Evolutionary conservation across 2,888 invertebrate genomes (phyloP).

Genomic region (Diarsia mendica): DNA sequence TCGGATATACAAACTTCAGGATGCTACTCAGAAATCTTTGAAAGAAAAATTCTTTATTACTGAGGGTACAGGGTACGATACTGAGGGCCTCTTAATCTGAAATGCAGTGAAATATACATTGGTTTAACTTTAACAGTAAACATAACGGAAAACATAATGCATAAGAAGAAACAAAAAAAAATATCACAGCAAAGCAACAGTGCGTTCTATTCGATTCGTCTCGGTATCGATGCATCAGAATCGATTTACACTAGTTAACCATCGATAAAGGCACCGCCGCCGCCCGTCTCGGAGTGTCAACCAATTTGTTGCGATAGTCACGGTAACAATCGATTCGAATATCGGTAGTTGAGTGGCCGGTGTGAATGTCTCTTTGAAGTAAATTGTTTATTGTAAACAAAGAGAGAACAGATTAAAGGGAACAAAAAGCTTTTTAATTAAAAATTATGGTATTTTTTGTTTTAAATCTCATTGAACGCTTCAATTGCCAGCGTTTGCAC

Average conservation of each 20-base stretch:
- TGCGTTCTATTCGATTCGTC: conserved; percentile 65
- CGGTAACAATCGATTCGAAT: conserved; percentile 72
- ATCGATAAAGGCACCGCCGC: conserved; percentile 77
- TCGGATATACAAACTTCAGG: not conserved
- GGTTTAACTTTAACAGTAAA: not conserved
- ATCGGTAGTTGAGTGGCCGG: conserved; percentile 59
- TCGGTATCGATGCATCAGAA: conserved; percentile 76
- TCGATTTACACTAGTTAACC: conserved; percentile 80
- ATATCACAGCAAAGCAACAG: conserved; percentile 29
- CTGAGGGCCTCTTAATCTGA: too few species aligned
- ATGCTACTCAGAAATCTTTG: not conserved
- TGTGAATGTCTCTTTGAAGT: conserved; percentile 48
- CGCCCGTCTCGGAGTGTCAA: conserved; percentile 71
- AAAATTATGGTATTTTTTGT: not conserved
- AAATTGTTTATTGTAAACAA: conserved; percentile 26
- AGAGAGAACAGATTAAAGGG: not conserved
- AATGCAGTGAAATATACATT: not conserved
- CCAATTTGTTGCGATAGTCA: conserved; percentile 78
- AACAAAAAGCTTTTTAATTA: not conserved
- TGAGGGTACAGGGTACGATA: too few species aligned
- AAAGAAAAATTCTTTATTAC: too few species aligned
- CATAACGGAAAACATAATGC: not conserved
- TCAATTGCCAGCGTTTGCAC: too few species aligned
- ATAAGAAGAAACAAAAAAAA: not conserved
- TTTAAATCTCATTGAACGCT: too few species aligned